phyloP scores from a whole-genome alignment of 2,113 vertebrate species.

The Polypterus bichir region DNA sequence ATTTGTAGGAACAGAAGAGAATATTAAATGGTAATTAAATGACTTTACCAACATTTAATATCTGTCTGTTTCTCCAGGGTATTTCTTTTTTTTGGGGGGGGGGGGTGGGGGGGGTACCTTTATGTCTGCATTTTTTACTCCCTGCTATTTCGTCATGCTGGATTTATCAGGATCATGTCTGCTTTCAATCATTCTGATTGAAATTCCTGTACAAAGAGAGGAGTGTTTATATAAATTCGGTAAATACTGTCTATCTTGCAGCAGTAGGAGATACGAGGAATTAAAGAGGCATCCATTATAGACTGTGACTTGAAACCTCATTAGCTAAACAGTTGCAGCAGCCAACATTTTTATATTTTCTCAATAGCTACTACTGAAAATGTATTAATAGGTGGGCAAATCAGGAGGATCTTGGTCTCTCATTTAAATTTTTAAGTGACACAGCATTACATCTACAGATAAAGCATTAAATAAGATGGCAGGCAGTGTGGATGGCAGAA shows the following conservation, averaged over 20 bases:
- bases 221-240: conserved; percentile 11
- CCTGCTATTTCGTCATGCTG: neutral
- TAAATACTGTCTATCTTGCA: conserved; percentile 15
- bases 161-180: conserved; percentile 2
- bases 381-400: conserved; percentile 38
- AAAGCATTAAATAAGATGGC: conserved; percentile 42
- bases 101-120: too few species aligned
- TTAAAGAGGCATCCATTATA: conserved; percentile 20
- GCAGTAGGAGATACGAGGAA: conserved; percentile 14
- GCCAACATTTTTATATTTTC: conserved; percentile 50
- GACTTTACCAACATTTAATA: neutral
- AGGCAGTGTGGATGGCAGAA: conserved; percentile 36
- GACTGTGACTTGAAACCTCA: conserved; percentile 30
- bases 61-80: conserved; percentile 9
- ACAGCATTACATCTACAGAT: conserved; percentile 51
- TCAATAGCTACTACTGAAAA: conserved; percentile 28
- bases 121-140: conserved; percentile 3
- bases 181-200: conserved; percentile 4
- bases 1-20: conserved; percentile 6
- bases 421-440: conserved; percentile 51
- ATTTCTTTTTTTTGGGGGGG: too few species aligned
- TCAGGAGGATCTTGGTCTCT: conserved; percentile 24
- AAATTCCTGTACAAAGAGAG: neutral
- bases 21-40: conserved; percentile 17
- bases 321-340: conserved; percentile 32